phyloP scores from a whole-genome alignment of 2,113 vertebrate genomes.

The Tyto alba region DNA sequence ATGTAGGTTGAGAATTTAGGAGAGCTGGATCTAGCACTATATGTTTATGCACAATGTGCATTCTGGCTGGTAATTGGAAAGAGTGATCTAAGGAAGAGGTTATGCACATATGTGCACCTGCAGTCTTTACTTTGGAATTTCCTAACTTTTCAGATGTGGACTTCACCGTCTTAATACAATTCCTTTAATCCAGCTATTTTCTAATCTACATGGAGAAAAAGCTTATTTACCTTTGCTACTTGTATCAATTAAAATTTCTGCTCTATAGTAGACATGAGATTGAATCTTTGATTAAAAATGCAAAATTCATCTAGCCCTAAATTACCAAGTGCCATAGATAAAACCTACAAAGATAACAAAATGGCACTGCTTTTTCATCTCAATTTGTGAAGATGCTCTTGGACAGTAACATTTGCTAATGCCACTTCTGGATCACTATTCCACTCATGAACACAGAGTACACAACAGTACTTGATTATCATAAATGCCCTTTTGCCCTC shows the following conservation, averaged over 20 bases:
- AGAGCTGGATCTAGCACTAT: neutral
- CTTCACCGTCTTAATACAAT: neutral
- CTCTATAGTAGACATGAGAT: neutral
- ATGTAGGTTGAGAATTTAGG: neutral
- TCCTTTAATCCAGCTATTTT: neutral
- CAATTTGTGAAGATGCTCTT: neutral
- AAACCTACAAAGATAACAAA: neutral
- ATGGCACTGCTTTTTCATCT: neutral
- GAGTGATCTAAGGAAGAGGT: neutral
- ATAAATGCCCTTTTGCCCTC: neutral
- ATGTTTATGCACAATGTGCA: neutral
- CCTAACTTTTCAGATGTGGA: neutral
- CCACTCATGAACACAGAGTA: neutral
- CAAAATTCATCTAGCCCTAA: neutral
- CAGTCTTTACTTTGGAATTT: neutral
- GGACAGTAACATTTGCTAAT: neutral
- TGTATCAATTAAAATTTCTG: neutral
- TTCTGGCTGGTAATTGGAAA: neutral
- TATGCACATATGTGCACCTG: neutral
- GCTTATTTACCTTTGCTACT: neutral
- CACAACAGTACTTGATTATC: neutral
- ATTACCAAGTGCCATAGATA: neutral
- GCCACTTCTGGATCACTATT: neutral
- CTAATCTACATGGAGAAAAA: neutral
- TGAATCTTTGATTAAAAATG: neutral